phyloP scores from a whole-genome alignment of 2,113 vertebrate species.

The Falco punctatus region DNA sequence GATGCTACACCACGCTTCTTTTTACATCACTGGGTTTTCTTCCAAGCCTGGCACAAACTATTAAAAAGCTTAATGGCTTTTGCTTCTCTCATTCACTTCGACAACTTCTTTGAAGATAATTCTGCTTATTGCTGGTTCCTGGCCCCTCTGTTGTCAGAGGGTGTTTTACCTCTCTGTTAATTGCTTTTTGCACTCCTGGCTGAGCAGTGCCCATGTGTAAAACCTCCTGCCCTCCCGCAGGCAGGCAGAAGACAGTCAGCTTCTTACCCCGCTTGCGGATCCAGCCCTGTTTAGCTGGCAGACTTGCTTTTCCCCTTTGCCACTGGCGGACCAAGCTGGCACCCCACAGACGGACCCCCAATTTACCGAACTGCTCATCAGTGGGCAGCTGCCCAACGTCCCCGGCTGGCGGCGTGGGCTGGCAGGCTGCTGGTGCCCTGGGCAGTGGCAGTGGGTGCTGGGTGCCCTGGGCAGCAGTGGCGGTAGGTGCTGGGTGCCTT shows the following conservation, averaged over 20 bases:
- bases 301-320: neutral
- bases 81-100: neutral
- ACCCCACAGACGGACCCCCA: neutral
- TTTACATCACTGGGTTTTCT: neutral
- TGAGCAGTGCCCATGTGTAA: neutral
- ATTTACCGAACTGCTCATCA: neutral
- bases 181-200: neutral
- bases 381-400: neutral
- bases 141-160: neutral
- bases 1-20: neutral
- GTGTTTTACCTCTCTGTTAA: neutral
- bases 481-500: no score
- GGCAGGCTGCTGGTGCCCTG: neutral
- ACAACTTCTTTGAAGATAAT: neutral
- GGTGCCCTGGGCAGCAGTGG: no score
- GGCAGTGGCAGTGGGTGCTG: no score
- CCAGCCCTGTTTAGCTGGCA: neutral
- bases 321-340: rapidly evolving
- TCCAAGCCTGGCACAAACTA: neutral
- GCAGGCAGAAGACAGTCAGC: neutral
- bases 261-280: neutral
- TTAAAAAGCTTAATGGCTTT: neutral
- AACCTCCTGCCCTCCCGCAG: neutral
- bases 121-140: neutral
- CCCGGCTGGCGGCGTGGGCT: no score